Evolutionary conservation across 2,797 vertebrate species (phyloP), one percentile per base, ranked within the genome.

Genomic region (Sebastes umbrosus): DNA sequence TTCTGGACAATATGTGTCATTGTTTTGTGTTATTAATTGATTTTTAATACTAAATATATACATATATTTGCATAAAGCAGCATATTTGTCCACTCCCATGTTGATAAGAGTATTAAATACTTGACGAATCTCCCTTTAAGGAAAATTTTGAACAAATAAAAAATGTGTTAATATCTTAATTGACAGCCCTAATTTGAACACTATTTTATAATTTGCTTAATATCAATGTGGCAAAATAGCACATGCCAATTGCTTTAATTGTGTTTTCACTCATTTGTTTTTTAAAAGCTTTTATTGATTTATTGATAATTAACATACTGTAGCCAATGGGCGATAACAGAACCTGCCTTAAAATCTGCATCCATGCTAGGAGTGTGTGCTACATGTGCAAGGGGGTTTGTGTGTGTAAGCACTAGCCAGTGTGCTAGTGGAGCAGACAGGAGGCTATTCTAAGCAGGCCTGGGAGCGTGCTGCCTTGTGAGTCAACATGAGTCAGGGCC

Each of bases 401-500:
- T 79, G 31, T 81, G 57, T 69, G 79, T 36, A 80, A 79, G 79
- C 43, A 82, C 76, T 68, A 80, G 86, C 88, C 74, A 84, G 81
- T 86, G 87, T 90, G 85, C 92, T 89, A 91, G 89, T 87, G 83
- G 88, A 90, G 89, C 84, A 89, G 85, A 92, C 79, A 81, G 72
- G 63, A 78, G 54, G 90, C 90, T 93, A 94, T 92, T 94, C 91
- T 94, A 36, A 91, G 93, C 87, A 92, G 90, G 90, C 89, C 91
- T 91, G 67, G 77, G 68, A 93, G 91, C 77, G 3, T 72, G 80
- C 86, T 86, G 80, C 88, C 68, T 83, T 75, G 80, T 93, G 92
- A 94, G 87, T 92, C 92, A 94, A 91, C 83, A 77, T 89, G 85
- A 94, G 88, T 92, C 92, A 89, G 83, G 89, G 85, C 81, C 65